Percentiles rank a stretch among this genome's conserved stretches.
Evolutionary conservation across 2,888 invertebrate species (phyloP).

Genomic region (Noctua fimbriata): DNA sequence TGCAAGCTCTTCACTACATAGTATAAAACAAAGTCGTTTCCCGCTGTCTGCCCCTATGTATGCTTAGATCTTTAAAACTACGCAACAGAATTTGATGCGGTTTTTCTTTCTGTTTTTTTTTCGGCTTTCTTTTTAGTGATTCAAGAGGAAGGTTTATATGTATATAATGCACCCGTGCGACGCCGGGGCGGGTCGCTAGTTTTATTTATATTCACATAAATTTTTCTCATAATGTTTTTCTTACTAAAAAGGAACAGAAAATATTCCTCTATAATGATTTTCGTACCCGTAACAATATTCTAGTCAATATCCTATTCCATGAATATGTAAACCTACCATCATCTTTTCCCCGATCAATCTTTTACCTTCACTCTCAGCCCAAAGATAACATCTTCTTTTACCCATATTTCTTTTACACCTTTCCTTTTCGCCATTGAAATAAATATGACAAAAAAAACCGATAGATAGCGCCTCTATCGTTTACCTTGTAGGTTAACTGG

Average conservation of each 20-base stretch:
- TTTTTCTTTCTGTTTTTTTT: too few species aligned
- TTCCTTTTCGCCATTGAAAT: conserved; percentile 47
- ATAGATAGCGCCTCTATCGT: conserved; percentile 45
- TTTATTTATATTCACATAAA: not conserved
- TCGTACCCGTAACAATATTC: not conserved
- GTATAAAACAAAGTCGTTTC: too few species aligned
- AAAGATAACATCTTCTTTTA: conserved; percentile 35
- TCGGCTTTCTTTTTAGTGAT: too few species aligned
- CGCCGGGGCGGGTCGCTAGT: too few species aligned
- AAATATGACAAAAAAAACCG: conserved; percentile 52
- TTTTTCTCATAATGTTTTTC: not conserved
- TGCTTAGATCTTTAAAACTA: too few species aligned
- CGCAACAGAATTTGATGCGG: too few species aligned
- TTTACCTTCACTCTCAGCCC: conserved; percentile 5
- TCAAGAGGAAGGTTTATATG: too few species aligned
- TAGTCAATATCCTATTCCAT: conserved; percentile 21
- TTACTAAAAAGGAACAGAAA: not conserved
- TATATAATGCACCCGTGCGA: too few species aligned
- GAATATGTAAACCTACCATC: conserved; percentile 32
- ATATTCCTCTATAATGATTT: not conserved
- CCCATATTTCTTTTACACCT: conserved; percentile 18
- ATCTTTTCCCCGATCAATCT: conserved; percentile 44
- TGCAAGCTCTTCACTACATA: too few species aligned
- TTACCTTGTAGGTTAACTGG: conserved; percentile 66
- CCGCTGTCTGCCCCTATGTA: too few species aligned